Conservation (phyloP, 1,140 invertebrate species). For the Calephelis virginiensis region DNA sequence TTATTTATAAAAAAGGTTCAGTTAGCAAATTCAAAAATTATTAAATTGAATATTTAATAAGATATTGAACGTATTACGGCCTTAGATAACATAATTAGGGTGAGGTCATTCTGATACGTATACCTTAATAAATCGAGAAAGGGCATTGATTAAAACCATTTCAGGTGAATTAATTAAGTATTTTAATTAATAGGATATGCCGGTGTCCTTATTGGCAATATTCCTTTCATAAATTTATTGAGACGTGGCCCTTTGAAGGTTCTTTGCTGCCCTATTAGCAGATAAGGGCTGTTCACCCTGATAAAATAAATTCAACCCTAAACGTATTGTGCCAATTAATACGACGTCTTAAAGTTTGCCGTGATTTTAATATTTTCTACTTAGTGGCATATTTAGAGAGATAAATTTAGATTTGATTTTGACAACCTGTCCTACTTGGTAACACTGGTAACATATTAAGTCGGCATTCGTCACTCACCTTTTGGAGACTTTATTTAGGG, state of each 20-base stretch:
- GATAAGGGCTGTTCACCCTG: conserved; percentile 48
- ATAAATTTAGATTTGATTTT: neutral
- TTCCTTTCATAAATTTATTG: conserved; percentile 78
- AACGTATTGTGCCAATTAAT: conserved; percentile 22
- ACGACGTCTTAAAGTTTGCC: neutral
- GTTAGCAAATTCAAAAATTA: too few species aligned
- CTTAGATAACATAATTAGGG: conserved; percentile 32
- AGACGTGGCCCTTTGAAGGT: conserved; percentile 65
- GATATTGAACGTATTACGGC: conserved; percentile 10
- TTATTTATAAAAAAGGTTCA: too few species aligned
- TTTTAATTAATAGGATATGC: conserved; percentile 77
- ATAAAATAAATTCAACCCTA: conserved; percentile 37
- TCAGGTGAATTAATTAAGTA: conserved; percentile 77
- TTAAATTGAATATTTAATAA: neutral
- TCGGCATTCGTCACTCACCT: too few species aligned
- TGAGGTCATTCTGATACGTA: conserved; percentile 41
- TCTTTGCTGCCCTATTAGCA: conserved; percentile 43
- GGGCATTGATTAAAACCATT: conserved; percentile 76
- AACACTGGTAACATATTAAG: too few species aligned
- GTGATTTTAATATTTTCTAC: too few species aligned
- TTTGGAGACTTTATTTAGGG: too few species aligned
- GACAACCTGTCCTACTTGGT: too few species aligned
- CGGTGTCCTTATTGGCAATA: conserved; percentile 75
- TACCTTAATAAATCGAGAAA: conserved; percentile 69
- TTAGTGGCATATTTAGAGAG: neutral